These are phyloP conservation scores for Mus caroli DNA, from an alignment of 2,797 vertebrate species.

Conservation along the genomic window DNA sequence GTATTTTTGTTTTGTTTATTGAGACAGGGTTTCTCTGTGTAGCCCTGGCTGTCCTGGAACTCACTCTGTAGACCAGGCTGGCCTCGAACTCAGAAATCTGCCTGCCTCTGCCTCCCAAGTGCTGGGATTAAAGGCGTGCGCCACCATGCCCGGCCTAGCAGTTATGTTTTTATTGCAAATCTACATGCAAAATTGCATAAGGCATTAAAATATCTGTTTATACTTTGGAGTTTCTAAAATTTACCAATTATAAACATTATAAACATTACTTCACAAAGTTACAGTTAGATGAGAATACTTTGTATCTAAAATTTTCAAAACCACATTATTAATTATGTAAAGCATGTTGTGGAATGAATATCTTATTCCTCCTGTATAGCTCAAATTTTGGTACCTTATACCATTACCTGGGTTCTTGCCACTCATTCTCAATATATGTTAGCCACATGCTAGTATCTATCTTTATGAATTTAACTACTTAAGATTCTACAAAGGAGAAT, in stretches of 20 bases:
- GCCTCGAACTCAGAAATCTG: no score
- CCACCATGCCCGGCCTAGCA: no score
- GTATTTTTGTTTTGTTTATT: no score
- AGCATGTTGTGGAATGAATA: neutral
- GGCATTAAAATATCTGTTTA: neutral
- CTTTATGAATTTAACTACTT: neutral
- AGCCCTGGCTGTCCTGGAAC: no score
- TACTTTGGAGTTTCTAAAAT: neutral
- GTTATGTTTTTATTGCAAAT: neutral
- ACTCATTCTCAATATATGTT: neutral
- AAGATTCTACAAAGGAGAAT: neutral
- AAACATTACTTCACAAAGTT: neutral
- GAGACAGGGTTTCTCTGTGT: no score
- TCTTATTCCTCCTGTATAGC: neutral
- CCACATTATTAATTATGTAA: neutral
- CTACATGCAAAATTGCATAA: neutral
- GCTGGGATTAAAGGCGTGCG: no score
- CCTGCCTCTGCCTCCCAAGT: no score
- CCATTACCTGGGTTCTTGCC: neutral
- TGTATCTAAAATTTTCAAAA: neutral
- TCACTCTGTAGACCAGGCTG: no score
- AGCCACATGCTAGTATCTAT: no score
- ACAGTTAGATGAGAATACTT: neutral
- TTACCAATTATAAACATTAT: neutral
- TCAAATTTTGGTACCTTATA: neutral